phyloP scores from a whole-genome alignment of 2,113 vertebrate species.

The Serinus canaria region DNA sequence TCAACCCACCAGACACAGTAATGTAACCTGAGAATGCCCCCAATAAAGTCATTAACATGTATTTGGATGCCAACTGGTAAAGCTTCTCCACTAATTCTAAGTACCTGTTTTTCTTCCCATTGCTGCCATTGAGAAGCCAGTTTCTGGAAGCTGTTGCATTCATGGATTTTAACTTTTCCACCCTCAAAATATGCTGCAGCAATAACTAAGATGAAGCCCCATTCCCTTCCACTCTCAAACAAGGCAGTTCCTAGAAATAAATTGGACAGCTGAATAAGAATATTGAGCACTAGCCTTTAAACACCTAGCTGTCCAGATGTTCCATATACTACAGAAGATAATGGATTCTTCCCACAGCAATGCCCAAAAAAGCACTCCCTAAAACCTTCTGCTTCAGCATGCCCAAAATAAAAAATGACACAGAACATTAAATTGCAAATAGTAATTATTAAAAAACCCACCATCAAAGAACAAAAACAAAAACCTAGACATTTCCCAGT shows the following conservation, averaged over 20 bases:
- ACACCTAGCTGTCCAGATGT: background rate
- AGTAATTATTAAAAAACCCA: background rate
- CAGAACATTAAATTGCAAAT: background rate
- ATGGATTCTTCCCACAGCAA: background rate
- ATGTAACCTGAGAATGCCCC: background rate
- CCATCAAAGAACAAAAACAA: background rate
- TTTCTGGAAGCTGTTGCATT: constrained; percentile 21
- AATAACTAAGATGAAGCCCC: constrained; percentile 45
- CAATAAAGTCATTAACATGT: background rate
- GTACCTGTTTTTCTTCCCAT: constrained; percentile 43
- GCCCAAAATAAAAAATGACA: background rate
- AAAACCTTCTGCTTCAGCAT: background rate
- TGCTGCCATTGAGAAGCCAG: constrained; percentile 11
- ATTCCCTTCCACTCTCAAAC: constrained; percentile 38
- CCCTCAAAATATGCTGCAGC: constrained; percentile 37
- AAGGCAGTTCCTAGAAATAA: constrained; percentile 27
- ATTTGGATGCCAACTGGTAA: background rate
- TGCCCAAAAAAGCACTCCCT: background rate
- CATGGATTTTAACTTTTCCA: constrained; percentile 24
- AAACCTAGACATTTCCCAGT: background rate
- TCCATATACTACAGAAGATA: background rate
- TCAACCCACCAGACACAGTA: background rate
- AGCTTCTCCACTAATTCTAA: constrained; percentile 1
- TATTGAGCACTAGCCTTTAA: background rate
- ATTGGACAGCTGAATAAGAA: constrained; percentile 11